Conservation (phyloP, 2,797 vertebrate genomes). For the Miichthys miiuy region DNA sequence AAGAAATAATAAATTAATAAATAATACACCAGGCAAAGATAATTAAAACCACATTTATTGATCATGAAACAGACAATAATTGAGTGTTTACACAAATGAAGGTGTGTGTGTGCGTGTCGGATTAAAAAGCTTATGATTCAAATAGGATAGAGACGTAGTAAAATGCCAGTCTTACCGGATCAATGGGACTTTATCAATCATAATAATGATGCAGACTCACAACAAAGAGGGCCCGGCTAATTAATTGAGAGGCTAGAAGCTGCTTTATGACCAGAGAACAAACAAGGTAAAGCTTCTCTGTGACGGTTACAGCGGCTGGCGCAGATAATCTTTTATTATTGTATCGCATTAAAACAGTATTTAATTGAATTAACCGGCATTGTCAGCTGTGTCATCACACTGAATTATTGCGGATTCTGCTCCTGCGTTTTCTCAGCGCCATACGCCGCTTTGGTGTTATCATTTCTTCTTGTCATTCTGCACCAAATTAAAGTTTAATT, state of each 20-base stretch:
- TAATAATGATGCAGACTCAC: conserved; percentile 67
- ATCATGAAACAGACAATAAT: conserved; percentile 37
- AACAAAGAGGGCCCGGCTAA: conserved; percentile 67
- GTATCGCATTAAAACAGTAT: conserved; percentile 69
- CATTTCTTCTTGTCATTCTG: conserved; percentile 38
- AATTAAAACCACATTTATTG: conserved; percentile 23
- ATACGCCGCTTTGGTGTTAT: conserved; percentile 25
- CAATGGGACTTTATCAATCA: conserved; percentile 81
- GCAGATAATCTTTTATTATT: conserved; percentile 74
- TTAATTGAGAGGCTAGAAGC: conserved; percentile 64
- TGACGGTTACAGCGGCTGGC: conserved; percentile 40
- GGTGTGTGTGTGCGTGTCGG: conserved; percentile 32
- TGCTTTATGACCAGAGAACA: conserved; percentile 57
- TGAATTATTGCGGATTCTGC: conserved; percentile 50
- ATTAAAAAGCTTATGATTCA: conserved; percentile 69
- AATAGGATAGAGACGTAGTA: conserved; percentile 53
- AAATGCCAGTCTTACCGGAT: conserved; percentile 66
- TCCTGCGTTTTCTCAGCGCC: conserved; percentile 40
- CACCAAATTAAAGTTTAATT: conserved; percentile 71
- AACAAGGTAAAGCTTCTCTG: conserved; percentile 63
- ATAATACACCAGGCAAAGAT: not conserved
- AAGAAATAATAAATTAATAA: not conserved
- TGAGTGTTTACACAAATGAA: conserved; percentile 40
- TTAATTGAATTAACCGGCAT: conserved; percentile 68
- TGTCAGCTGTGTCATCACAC: conserved; percentile 54